phyloP scores from a whole-genome alignment of 2,888 invertebrate species.

The Diarsia mendica region DNA sequence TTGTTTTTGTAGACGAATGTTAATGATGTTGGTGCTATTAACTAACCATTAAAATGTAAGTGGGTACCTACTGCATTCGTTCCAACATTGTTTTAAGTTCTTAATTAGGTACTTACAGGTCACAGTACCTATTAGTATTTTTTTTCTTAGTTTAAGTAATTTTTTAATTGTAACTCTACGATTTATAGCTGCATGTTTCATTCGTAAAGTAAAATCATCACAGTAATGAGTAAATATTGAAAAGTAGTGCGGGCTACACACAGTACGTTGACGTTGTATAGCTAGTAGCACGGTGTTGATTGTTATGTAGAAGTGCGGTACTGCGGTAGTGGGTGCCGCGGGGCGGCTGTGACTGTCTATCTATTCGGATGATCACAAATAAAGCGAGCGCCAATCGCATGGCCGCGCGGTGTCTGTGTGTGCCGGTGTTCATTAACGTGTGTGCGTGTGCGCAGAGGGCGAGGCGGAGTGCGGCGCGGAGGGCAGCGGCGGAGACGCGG shows the following conservation, averaged over 20 bases:
- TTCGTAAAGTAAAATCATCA: not conserved
- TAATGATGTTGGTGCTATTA: constrained; percentile 50
- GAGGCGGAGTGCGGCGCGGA: constrained; percentile 79
- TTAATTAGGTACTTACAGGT: not conserved
- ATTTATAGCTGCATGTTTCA: not conserved
- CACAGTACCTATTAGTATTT: not conserved
- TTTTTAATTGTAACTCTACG: not conserved
- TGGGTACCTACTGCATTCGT: not conserved
- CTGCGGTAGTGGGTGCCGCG: constrained; percentile 31
- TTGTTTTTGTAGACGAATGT: constrained; percentile 29
- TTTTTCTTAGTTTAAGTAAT: too few relatives aligned
- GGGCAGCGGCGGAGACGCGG: constrained; percentile 74
- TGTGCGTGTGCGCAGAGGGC: constrained; percentile 83
- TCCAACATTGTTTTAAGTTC: constrained; percentile 11
- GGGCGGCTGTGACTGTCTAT: constrained; percentile 59
- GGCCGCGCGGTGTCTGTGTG: constrained; percentile 28
- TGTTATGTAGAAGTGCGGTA: constrained; percentile 12
- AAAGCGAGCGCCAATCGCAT: constrained; percentile 58
- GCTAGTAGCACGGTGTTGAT: not conserved
- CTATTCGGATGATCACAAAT: constrained; percentile 67
- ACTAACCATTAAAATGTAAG: constrained; percentile 21
- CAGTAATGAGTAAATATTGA: not conserved
- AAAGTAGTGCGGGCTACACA: constrained; percentile 1
- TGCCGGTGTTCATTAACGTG: constrained; percentile 26
- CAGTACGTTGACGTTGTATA: not conserved